phyloP scores from a whole-genome alignment of 1,140 invertebrate genomes.

The Drosophila varians region DNA sequence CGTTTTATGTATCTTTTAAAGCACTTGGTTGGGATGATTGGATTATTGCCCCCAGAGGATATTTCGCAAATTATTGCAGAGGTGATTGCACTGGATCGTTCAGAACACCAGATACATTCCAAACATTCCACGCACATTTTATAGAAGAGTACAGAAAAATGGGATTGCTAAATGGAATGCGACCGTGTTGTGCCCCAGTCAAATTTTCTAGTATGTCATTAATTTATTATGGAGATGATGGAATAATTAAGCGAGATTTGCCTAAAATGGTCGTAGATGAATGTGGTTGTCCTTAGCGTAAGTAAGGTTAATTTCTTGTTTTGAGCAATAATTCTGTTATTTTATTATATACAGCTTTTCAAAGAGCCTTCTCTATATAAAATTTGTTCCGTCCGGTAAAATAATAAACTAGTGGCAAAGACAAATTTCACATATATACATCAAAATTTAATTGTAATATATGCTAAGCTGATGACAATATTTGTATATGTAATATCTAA shows the following conservation, averaged over 20 bases:
- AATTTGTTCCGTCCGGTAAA: conserved; percentile 29
- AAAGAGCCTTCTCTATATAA: neutral
- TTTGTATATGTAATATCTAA: conserved; percentile 30
- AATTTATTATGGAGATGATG: conserved; percentile 96
- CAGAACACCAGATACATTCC: conserved; percentile 92
- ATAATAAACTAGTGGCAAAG: neutral
- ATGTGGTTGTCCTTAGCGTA: conserved; percentile 94
- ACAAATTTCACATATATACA: conserved; percentile 4
- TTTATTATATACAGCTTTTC: neutral
- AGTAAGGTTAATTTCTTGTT: conserved; percentile 1
- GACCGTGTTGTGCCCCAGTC: conserved; percentile 96
- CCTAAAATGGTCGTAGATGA: conserved; percentile 98
- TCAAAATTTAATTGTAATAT: conserved; percentile 18
- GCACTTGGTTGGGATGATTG: conserved; percentile 97
- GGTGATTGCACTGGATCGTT: conserved; percentile 91
- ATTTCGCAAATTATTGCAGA: conserved; percentile 97
- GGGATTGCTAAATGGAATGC: conserved; percentile 89
- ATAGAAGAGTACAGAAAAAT: conserved; percentile 94
- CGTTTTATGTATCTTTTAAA: conserved; percentile 95
- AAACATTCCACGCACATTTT: conserved; percentile 94
- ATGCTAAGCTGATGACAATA: conserved; percentile 31
- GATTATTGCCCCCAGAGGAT: conserved; percentile 95
- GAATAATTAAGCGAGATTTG: conserved; percentile 96
- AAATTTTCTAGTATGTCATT: conserved; percentile 96
- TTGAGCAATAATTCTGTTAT: neutral